Evolutionary conservation across 2,113 vertebrate genomes (phyloP).

Genomic region (Phyllostomus discolor): DNA sequence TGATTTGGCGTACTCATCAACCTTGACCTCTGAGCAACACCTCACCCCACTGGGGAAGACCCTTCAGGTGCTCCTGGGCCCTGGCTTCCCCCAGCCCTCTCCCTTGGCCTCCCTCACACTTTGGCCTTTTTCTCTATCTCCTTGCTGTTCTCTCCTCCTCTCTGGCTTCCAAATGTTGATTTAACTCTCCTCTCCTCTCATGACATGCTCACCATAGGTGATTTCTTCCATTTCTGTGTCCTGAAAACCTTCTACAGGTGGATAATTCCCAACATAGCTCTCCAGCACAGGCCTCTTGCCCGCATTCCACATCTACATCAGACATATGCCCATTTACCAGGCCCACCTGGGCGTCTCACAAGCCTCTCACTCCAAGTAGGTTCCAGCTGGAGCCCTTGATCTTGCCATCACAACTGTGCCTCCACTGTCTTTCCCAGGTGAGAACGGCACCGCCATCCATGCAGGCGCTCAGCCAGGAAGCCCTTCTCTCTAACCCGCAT

Average conservation of each 20-base stretch:
- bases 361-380: background rate
- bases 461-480: background rate
- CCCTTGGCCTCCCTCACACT: background rate
- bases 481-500: background rate
- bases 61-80: too few relatives aligned
- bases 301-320: background rate
- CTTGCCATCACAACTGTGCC: background rate
- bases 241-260: background rate
- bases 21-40: background rate
- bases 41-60: too few relatives aligned
- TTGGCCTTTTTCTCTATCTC: background rate
- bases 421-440: background rate
- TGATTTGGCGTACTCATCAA: background rate
- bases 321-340: background rate
- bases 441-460: accelerated
- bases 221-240: background rate
- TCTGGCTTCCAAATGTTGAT: background rate
- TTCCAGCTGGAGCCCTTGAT: background rate
- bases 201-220: background rate
- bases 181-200: background rate
- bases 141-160: background rate
- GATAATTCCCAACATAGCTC: background rate
- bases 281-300: background rate
- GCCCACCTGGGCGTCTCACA: background rate
- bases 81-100: background rate